Evolutionary conservation across 2,113 vertebrate species (phyloP).

Genomic region (Synchiropus splendidus): DNA sequence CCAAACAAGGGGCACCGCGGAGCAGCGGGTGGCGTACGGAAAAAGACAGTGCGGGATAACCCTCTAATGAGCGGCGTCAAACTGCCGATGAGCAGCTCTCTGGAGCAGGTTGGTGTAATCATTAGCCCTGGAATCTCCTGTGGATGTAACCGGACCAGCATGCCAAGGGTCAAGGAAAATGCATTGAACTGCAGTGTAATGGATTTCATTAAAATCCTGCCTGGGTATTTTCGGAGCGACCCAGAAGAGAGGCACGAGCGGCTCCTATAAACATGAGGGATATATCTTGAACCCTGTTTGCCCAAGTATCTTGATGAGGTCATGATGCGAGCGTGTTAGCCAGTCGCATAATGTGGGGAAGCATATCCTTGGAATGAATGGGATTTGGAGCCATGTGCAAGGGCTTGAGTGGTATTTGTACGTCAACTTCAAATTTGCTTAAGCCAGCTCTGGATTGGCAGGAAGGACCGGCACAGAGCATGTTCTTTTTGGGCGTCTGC

Average conservation of each 20-base stretch:
- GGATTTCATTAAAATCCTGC: conserved; percentile 5
- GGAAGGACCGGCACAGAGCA: conserved; percentile 12
- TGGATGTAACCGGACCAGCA: conserved; percentile 29
- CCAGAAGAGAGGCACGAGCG: conserved; percentile 31
- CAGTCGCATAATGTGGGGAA: conserved; percentile 54
- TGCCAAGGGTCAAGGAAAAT: conserved; percentile 30
- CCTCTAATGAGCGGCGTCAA: conserved; percentile 41
- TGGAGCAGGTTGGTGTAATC: conserved; percentile 4
- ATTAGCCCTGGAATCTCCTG: conserved; percentile 17
- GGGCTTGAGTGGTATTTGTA: conserved; percentile 59
- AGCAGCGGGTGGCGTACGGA: conserved; percentile 49
- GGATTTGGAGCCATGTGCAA: conserved; percentile 61
- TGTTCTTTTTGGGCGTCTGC: conserved; percentile 22
- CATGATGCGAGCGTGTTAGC: conserved; percentile 42
- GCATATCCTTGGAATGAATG: conserved; percentile 55
- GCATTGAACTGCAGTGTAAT: conserved; percentile 31
- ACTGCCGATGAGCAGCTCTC: conserved; percentile 23
- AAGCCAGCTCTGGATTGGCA: conserved; percentile 29
- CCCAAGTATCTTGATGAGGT: conserved; percentile 55
- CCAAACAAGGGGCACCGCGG: conserved; percentile 48
- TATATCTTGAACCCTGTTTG: conserved; percentile 45
- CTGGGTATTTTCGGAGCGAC: conserved; percentile 49
- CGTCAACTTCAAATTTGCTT: conserved; percentile 52
- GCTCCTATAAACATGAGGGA: conserved; percentile 35
- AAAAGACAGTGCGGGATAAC: conserved; percentile 24